phyloP scores from a whole-genome alignment of 2,888 invertebrate species.

The Cerastis rubricosa region DNA sequence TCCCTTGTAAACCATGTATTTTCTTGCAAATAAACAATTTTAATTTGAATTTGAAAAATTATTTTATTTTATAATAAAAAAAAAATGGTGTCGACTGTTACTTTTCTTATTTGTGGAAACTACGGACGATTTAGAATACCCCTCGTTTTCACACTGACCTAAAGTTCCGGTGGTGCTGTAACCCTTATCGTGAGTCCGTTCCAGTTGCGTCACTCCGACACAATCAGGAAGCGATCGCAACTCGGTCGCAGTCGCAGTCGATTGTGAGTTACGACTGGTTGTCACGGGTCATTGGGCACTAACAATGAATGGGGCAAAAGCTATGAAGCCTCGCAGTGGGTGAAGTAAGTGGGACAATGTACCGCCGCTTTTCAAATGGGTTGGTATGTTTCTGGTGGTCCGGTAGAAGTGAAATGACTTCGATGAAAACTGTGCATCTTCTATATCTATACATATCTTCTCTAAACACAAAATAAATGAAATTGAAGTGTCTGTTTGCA shows the following conservation, averaged over 20 bases:
- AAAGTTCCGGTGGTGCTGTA: neutral
- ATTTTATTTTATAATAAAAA: neutral
- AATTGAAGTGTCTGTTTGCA: too few species aligned
- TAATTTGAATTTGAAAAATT: too few species aligned
- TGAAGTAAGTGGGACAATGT: slow-evolving; percentile 55
- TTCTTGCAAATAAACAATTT: too few species aligned
- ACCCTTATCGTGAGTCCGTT: slow-evolving; percentile 44
- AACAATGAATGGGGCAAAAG: slow-evolving; percentile 67
- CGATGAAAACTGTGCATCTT: neutral
- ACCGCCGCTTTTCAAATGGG: slow-evolving; percentile 32
- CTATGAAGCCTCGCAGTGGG: slow-evolving; percentile 54
- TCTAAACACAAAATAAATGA: too few species aligned
- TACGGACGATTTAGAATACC: neutral
- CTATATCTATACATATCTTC: too few species aligned
- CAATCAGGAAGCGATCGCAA: slow-evolving; percentile 67
- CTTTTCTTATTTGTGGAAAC: neutral
- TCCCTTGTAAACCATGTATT: too few species aligned
- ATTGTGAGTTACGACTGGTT: slow-evolving; percentile 63
- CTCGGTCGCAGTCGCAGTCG: slow-evolving; percentile 65
- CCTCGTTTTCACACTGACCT: neutral
- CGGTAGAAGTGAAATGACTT: neutral
- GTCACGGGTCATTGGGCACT: slow-evolving; percentile 68
- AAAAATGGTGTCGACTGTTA: neutral
- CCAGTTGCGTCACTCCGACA: slow-evolving; percentile 56
- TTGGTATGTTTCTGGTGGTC: slow-evolving; percentile 13